Base-by-base conservation (phyloP, 2,797 vertebrate genomes). In the Cossypha caffra region DNA sequence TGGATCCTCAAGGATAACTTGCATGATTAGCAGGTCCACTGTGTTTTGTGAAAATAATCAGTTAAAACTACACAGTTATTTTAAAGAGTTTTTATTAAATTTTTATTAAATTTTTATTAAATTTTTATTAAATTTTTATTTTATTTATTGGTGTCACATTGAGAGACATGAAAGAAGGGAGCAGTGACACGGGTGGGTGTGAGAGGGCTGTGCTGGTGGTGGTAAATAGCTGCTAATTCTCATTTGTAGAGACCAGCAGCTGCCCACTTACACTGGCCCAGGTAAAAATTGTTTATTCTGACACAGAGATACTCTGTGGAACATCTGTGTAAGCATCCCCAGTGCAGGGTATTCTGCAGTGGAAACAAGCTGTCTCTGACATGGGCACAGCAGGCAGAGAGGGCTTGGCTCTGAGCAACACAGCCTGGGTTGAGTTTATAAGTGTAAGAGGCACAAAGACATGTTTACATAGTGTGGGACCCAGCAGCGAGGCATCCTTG, bases 221-320 rank as follows among this genome's bases (percentile, higher is more conserved):
- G 52, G 10, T 21, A 59, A 57, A 50, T 0, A 50, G 16, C 45
- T 28, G n/a, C 50, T 58, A 8, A 6, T 6, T 24, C 61, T 52
- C 42, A 9, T n/a, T 40, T 28, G 45, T 1, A 5, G n/a, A 17
- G n/a, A 63, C 23, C 31, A 69, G 28, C 13, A 82, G 72, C 72
- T 45, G 43, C 28, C 38, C 10, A 2, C 28, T 66, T 20, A 54
- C 21, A 29, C 16, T 6, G 21, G 24, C 10, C 21, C 20, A 11
- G 40, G 37, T 7, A n/a, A 43, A 24, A 86, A 45, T 6, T 3
- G 42, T 58, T 86, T 37, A 16, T 67, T 35, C 23, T 15, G 43
- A 17, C 11, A 31, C 4, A 12, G 13, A 19, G 33, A 8, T 35
- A 26, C 29, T 57, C 42, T 2, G 0, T 1, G 58, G 72, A 78